Evolutionary conservation across 2,888 invertebrate genomes (phyloP), one percentile per base, ranked within the genome.

Genomic region (Rhimphoctona megacephalus): DNA sequence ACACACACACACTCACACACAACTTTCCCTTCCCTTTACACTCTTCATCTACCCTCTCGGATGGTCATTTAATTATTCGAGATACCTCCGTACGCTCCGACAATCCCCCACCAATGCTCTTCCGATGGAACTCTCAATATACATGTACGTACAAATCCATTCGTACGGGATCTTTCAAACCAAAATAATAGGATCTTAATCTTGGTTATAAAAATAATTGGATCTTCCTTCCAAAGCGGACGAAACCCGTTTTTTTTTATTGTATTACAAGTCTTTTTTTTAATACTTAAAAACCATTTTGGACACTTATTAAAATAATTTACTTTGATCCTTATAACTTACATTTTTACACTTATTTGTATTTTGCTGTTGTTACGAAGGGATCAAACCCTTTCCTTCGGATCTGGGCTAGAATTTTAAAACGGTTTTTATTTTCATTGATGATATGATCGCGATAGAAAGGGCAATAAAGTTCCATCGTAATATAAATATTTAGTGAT

Each of bases 11-110:
- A 14, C 4, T 77, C 52, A 46, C 67, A 54, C 67, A 52, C 39
- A 17, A 61, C 39, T 69, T 66, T 73, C 36, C 54, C 86, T 88
- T 90, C 87, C 88, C 76, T 80, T 73, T 67, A 74, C 81, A 49
- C 82, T 77, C 85, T 88, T 89, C 88, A 83, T 89, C 89, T 83
- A 90, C 92, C 91, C 90, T 91, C 90, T 90, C 92, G 91, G 92
- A 93, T 92, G 94, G 94, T 94, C 94, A 94, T 94, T 94, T 94
- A 94, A 94, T 94, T 94, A 94, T 94, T 94, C 94, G 91, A 92
- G 93, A 92, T 92, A 92, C 92, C 91, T 89, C 91, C 6, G 91
- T 90, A 91, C 90, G 90, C 89, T 91, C 90, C 89, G 88, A 89
- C 91, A 89, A 89, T 89, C 89, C 90, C 89, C 90, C 89, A 82